phyloP scores from a whole-genome alignment of 2,797 vertebrate species.

The Eulemur coronatus region DNA sequence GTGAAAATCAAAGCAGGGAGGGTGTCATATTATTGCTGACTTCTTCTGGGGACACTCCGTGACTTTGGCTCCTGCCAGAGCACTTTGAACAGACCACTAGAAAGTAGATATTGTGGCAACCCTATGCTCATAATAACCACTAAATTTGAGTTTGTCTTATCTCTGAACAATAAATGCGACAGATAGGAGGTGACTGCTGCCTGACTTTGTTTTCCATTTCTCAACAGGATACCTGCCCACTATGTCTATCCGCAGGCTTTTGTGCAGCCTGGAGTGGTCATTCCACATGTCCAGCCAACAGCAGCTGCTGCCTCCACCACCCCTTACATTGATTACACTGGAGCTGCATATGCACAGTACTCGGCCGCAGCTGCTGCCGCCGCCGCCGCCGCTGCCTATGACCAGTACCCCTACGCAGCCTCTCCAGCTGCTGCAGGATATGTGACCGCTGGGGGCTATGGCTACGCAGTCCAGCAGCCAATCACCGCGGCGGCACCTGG shows the following conservation, averaged over 20 bases:
- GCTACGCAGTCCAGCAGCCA: slow-evolving; percentile 96
- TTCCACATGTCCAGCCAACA: slow-evolving; percentile 94
- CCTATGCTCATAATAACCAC: slow-evolving; percentile 94
- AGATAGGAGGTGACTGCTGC: background rate
- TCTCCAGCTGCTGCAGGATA: slow-evolving; percentile 94
- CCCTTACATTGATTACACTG: slow-evolving; percentile 98
- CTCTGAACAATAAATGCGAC: slow-evolving; percentile 66
- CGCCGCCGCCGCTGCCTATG: slow-evolving; percentile 89
- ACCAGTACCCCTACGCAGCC: slow-evolving; percentile 97
- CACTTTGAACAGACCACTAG: background rate
- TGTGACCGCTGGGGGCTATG: slow-evolving; percentile 93
- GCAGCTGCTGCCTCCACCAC: slow-evolving; percentile 92
- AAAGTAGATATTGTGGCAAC: slow-evolving; percentile 94
- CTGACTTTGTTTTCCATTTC: slow-evolving; percentile 83
- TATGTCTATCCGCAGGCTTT: slow-evolving; percentile 99
- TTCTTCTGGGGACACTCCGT: background rate
- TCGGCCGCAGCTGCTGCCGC: slow-evolving; percentile 92
- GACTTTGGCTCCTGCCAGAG: slow-evolving; percentile 57
- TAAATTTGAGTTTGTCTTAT: slow-evolving; percentile 90
- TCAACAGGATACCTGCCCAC: slow-evolving; percentile 97
- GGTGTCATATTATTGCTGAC: background rate
- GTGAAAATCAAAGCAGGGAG: background rate
- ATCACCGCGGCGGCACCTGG: slow-evolving; percentile 90
- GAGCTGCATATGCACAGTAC: slow-evolving; percentile 96
- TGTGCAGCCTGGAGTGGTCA: slow-evolving; percentile 97